These are phyloP conservation scores for Umimayanthus chanpuru DNA, from an alignment of 92 coral and sea anemone genomes.

Conservation along the genomic window DNA sequence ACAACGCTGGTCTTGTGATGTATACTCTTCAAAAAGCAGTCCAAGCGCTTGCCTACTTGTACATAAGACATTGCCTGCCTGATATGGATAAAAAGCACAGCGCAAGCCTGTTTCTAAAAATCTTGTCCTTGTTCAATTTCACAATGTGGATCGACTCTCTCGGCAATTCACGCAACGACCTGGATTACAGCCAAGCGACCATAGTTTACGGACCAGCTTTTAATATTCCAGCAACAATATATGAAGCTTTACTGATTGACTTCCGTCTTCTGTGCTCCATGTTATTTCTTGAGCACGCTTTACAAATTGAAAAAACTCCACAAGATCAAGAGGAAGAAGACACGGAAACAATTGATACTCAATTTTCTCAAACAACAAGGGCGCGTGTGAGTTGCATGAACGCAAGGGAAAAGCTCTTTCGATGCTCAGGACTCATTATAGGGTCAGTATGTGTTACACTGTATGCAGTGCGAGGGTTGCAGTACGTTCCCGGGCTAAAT, in stretches of 20 bases:
- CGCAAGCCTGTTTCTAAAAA: background rate
- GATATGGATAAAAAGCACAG: background rate
- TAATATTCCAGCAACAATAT: background rate
- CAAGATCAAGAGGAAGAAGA: background rate
- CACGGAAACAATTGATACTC: background rate
- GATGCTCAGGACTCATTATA: background rate
- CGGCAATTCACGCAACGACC: background rate
- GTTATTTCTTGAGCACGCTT: background rate
- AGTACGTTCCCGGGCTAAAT: background rate
- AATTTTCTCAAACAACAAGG: background rate
- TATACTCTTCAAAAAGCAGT: background rate
- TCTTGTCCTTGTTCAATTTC: background rate
- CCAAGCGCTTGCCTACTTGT: background rate
- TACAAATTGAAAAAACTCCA: background rate
- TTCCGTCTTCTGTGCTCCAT: background rate
- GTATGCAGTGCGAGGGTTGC: constrained; percentile 4
- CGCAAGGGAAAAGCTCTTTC: constrained; percentile 2
- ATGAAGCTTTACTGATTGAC: background rate
- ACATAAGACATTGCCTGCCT: background rate
- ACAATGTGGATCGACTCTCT: background rate
- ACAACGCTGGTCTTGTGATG: background rate
- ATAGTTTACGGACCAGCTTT: background rate
- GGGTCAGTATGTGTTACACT: background rate
- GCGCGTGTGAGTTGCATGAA: background rate
- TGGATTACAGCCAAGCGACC: background rate